Conservation (phyloP, 1,140 invertebrate species). For the Phymastichus coffea region DNA sequence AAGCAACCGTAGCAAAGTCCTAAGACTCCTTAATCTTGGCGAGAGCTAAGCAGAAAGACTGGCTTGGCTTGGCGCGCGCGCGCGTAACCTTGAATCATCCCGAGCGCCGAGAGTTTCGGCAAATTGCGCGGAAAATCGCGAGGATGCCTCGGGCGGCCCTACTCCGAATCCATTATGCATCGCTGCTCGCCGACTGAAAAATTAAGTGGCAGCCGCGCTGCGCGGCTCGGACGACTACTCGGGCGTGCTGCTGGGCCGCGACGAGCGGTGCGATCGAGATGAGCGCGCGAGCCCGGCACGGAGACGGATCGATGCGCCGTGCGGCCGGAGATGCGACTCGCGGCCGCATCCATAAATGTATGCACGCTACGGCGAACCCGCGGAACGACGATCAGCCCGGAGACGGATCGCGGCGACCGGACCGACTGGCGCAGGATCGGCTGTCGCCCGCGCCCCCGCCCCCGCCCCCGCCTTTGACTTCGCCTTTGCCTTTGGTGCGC, state of each 20-base stretch:
- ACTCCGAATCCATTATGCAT: constrained; percentile 7
- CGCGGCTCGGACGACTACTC: background rate
- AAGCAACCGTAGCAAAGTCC: background rate
- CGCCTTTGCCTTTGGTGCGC: too few relatives aligned
- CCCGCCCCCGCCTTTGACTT: too few relatives aligned
- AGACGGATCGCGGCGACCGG: constrained; percentile 26
- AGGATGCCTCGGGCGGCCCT: background rate
- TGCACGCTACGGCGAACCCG: too few relatives aligned
- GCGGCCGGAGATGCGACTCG: too few relatives aligned
- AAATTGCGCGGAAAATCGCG: constrained; percentile 35
- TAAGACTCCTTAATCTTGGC: constrained; percentile 6
- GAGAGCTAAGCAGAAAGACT: constrained; percentile 7
- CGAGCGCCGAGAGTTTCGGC: constrained; percentile 30
- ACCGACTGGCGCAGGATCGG: too few relatives aligned
- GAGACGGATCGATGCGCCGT: too few relatives aligned
- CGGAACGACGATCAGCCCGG: constrained; percentile 25
- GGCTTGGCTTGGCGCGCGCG: constrained; percentile 3
- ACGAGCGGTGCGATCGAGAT: constrained; percentile 14
- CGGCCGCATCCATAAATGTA: constrained; percentile 41
- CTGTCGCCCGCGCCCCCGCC: too few relatives aligned
- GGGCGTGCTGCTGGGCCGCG: background rate
- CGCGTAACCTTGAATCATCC: constrained; percentile 36
- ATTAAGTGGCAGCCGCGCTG: background rate
- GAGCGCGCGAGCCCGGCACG: too few relatives aligned
- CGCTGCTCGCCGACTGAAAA: background rate